Percentiles rank a stretch among this genome's conserved stretches.
phyloP scores from a whole-genome alignment of 2,888 invertebrate genomes.

The Ectropis crepuscularia region DNA sequence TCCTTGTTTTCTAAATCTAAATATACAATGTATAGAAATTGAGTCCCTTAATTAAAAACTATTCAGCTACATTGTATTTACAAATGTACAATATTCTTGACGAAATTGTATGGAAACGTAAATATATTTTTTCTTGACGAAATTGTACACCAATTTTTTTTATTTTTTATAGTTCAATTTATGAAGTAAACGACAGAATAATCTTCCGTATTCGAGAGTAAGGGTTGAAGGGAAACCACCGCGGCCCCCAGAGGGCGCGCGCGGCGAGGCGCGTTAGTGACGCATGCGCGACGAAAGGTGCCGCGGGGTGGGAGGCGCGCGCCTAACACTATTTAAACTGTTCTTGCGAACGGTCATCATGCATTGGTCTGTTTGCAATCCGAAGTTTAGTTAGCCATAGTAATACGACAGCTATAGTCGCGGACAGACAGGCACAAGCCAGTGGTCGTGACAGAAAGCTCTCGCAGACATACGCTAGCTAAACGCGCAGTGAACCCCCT shows the following conservation, averaged over 20 bases:
- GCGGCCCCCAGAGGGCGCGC: conserved; percentile 43
- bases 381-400: conserved; percentile 86
- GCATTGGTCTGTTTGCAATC: conserved; percentile 89
- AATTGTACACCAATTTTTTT: too few relatives aligned
- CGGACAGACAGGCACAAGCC: conserved; percentile 85
- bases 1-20: too few relatives aligned
- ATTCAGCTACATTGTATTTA: too few relatives aligned
- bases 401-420: conserved; percentile 83
- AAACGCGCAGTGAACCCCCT: conserved; percentile 80
- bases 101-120: too few relatives aligned
- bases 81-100: too few relatives aligned
- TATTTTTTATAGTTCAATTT: too few relatives aligned
- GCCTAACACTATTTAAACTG: conserved; percentile 87
- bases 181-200: conserved; percentile 31
- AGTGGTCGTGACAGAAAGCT: conserved; percentile 86
- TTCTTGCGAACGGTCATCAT: conserved; percentile 86
- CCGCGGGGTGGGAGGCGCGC: conserved; percentile 83
- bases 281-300: conserved; percentile 86
- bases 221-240: conserved; percentile 31
- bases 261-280: conserved; percentile 72
- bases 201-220: conserved; percentile 27
- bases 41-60: too few relatives aligned
- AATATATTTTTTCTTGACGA: too few relatives aligned
- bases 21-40: too few relatives aligned
- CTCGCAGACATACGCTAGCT: conserved; percentile 84